Evolutionary conservation across 2,888 invertebrate genomes (phyloP), one percentile per base, ranked within the genome.

Genomic region (Zeuzera pyrina): DNA sequence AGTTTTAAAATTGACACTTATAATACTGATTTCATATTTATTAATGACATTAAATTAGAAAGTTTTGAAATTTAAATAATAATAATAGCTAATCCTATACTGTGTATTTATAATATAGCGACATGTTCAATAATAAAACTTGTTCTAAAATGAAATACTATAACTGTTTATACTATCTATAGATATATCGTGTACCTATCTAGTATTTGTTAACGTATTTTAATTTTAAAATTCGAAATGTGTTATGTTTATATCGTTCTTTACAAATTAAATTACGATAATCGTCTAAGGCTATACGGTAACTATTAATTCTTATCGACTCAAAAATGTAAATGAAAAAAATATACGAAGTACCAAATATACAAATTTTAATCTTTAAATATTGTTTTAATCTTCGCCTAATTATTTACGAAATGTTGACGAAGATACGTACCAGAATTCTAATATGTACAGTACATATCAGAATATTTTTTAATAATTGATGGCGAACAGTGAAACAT

Each of bases 301-400:
- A 65, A 68, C 60, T 73, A 72, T 61, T 71, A 65, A 73, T 66
- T 78, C 73, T 77, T 73, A 74, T 73, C 65, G 70, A 79, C 62
- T 78, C 70, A 68, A 69, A 28, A 62, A 65, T 78, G 79, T 83
- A 81, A 81, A 79, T 76, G 68, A 74, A 69, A 65, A n/a, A n/a
- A 74, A 72, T 79, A 83, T 81, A 81, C 79, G 81, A 81, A 76
- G 79, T 81, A 81, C 81, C 83, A 81, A 73, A 79, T 83, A 83
- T 81, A 83, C 81, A 83, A 81, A 77, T 79, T 81, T 79, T 77
- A 81, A 81, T 83, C 81, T 81, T 81, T 78, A 45, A 36, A 15
- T 3, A 6, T 19, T 15, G 26, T 28, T 28, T 27, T 19, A 8
- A 6, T 19, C 19, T n/a, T n/a, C n/a, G n/a, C n/a, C n/a, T n/a